phyloP scores from a whole-genome alignment of 2,797 vertebrate genomes.

The Melanotaenia boesemani region DNA sequence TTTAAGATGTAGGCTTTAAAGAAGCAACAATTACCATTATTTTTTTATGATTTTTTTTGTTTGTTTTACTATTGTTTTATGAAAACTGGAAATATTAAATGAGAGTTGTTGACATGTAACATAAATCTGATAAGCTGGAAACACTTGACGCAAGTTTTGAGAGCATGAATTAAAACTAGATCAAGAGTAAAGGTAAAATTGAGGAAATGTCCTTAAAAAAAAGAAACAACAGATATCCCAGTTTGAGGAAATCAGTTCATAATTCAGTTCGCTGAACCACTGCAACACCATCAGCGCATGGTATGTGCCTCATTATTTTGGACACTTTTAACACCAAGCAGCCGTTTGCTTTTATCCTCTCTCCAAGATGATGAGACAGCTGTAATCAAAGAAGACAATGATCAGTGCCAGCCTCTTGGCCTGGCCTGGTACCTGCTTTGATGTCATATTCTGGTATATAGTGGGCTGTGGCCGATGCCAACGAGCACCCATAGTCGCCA shows the following conservation, averaged over 20 bases:
- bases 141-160: constrained; percentile 14
- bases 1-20: constrained; percentile 33
- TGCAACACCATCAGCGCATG: constrained; percentile 45
- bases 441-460: constrained; percentile 78
- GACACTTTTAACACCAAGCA: constrained; percentile 73
- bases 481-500: constrained; percentile 74
- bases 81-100: constrained; percentile 5
- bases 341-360: constrained; percentile 71
- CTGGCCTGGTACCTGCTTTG: constrained; percentile 77
- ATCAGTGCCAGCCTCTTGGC: constrained; percentile 74
- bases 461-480: constrained; percentile 67
- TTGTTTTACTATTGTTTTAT: constrained; percentile 15
- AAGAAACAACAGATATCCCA: constrained; percentile 20
- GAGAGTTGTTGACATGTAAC: constrained; percentile 9
- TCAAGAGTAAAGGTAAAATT: constrained; percentile 6
- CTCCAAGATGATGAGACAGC: constrained; percentile 67
- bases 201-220: constrained; percentile 15
- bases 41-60: constrained; percentile 16
- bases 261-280: constrained; percentile 35
- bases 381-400: constrained; percentile 79
- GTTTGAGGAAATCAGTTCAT: constrained; percentile 34
- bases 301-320: constrained; percentile 68
- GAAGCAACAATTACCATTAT: constrained; percentile 8
- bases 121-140: constrained; percentile 19
- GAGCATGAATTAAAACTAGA: constrained; percentile 5